Base-by-base conservation (phyloP, 2,888 invertebrate genomes). In the Calameuta pallipes region DNA sequence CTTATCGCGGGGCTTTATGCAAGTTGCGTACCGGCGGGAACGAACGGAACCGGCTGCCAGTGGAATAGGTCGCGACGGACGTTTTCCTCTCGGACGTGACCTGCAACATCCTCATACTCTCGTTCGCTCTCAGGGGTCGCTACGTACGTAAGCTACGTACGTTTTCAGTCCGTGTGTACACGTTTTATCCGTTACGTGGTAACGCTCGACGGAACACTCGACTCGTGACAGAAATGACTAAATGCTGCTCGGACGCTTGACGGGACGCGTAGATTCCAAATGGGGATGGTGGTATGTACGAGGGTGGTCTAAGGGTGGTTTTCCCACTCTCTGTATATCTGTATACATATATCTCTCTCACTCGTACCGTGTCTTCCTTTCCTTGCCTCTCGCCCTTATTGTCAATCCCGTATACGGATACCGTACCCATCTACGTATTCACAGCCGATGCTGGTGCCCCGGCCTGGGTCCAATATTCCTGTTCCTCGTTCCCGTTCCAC, bases 141-240 rank as follows among this genome's bases (percentile, higher is more conserved):
- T 71, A 71, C 71, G 71, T 71, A 71, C 31, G 71, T 31, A 12
- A 15, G 78, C 70, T 69, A 76, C 73, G 56, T 68, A 34, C 41
- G 69, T 9, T 56, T 56, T 9, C 23, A 6, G 56, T 23, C n/a
- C 30, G 12, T 37, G 74, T 69, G 35, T 79, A 79, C 77, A 56
- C 82, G 84, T 79, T 85, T 83, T 81, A 83, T 81, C 81, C 81
- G 87, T 83, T 84, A 85, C 86, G 83, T 81, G 83, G 56, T 83
- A 83, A 84, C 86, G 83, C 83, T 86, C 80, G 79, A 82, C 85
- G 87, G 83, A 86, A 84, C 86, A 84, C 84, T 84, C 86, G 89
- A 88, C 90, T 91, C 91, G 91, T 91, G 91, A 91, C 91, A 90
- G 91, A 91, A 91, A 91, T 91, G 87, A 87, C 89, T 89, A 91